Conservation (phyloP, 53 echinoderm and acorn worm species). For the Crossaster papposus region DNA sequence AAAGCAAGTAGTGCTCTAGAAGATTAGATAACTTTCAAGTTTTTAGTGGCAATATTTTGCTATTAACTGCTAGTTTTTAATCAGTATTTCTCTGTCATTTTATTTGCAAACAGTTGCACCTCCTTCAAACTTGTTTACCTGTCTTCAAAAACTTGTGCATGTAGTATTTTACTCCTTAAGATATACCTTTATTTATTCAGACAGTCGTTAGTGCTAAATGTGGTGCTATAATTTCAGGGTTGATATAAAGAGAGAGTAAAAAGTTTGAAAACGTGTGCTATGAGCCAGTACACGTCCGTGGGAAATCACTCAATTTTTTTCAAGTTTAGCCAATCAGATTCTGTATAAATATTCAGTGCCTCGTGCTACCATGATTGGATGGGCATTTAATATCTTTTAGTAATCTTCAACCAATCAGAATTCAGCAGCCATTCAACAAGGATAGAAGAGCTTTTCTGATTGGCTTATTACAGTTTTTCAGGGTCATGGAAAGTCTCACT, state of each 20-base stretch:
- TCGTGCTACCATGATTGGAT: background rate
- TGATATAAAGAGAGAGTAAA: background rate
- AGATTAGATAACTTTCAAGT: slow-evolving; percentile 30
- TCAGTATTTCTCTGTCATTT: slow-evolving; percentile 51
- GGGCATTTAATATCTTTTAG: background rate
- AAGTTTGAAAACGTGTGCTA: background rate
- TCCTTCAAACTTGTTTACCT: background rate
- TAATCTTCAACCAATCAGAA: background rate
- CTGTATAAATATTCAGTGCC: slow-evolving; percentile 10
- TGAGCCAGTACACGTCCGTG: background rate
- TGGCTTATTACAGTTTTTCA: background rate
- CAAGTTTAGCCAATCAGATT: background rate
- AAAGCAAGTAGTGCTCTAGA: slow-evolving; percentile 32
- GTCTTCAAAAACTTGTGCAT: slow-evolving; percentile 44
- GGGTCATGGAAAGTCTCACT: background rate
- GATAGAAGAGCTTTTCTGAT: background rate
- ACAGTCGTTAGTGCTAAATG: slow-evolving; percentile 61
- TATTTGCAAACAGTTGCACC: slow-evolving; percentile 41
- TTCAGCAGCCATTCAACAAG: background rate
- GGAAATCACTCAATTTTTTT: background rate
- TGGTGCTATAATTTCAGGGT: slow-evolving; percentile 65
- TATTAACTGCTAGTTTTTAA: slow-evolving; percentile 57
- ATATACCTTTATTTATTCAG: slow-evolving; percentile 57
- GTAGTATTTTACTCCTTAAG: slow-evolving; percentile 38
- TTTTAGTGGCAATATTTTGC: slow-evolving; percentile 65